These are phyloP conservation scores for Schrankia costaestrigalis DNA, from an alignment of 2,888 invertebrate genomes.

Conservation along the genomic window DNA sequence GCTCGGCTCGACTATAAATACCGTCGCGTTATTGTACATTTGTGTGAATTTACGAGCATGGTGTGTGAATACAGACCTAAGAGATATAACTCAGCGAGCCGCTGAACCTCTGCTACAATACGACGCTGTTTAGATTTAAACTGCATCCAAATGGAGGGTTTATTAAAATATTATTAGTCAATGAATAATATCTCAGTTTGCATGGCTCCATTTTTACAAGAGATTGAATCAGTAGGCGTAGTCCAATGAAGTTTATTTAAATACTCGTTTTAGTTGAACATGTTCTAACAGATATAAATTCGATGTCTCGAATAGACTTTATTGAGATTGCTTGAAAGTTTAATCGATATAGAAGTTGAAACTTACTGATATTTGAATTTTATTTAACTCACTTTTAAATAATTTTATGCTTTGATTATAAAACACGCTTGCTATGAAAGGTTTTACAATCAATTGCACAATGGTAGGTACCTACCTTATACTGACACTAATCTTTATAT, in stretches of 20 bases:
- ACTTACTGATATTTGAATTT: conserved; percentile 6
- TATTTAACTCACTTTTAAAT: too few relatives aligned
- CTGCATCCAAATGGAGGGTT: conserved; percentile 28
- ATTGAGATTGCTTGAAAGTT: conserved; percentile 1
- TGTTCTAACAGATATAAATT: conserved; percentile 7
- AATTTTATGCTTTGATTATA: too few relatives aligned
- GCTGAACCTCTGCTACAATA: conserved; percentile 20
- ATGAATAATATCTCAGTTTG: conserved; percentile 24
- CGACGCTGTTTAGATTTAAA: conserved; percentile 21
- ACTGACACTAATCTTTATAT: too few relatives aligned
- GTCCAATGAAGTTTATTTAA: conserved; percentile 7
- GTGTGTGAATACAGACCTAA: conserved; percentile 16
- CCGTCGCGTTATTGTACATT: conserved; percentile 28
- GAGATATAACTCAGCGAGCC: conserved; percentile 13
- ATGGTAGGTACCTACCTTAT: too few relatives aligned
- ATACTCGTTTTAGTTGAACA: conserved; percentile 1
- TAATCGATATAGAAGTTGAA: conserved; percentile 1
- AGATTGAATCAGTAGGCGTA: conserved; percentile 9
- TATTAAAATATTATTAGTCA: conserved; percentile 28
- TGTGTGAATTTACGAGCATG: conserved; percentile 32
- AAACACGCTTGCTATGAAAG: too few relatives aligned
- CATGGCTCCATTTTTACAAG: conserved; percentile 19
- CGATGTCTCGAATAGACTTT: neutral
- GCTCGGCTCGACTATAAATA: conserved; percentile 35
- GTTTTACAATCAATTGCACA: too few relatives aligned